Percentiles rank a stretch among this genome's conserved stretches.
These are phyloP conservation scores for Leiothrix lutea DNA, from an alignment of 2,113 vertebrate genomes.

Conservation along the genomic window DNA sequence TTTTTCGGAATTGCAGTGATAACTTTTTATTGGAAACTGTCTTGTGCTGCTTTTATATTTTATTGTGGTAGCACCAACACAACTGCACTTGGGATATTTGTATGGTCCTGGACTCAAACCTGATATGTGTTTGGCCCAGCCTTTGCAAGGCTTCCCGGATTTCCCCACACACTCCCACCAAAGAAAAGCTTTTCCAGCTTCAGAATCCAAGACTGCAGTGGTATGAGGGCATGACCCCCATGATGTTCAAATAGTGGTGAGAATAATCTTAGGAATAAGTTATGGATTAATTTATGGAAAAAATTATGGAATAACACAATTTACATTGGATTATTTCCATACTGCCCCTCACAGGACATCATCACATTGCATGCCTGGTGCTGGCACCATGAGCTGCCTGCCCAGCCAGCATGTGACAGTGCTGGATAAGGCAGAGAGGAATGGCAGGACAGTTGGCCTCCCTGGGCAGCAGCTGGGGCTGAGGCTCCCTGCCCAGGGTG, in stretches of 20 bases:
- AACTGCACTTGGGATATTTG: background rate
- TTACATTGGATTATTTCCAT: background rate
- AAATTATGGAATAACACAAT: background rate
- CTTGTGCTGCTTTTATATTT: background rate
- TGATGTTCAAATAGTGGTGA: background rate
- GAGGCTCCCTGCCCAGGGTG: background rate
- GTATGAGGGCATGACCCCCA: background rate
- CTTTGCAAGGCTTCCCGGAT: background rate
- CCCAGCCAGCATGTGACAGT: background rate
- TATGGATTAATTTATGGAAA: no score
- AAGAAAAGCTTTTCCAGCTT: background rate
- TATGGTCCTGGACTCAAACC: background rate
- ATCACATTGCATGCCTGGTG: background rate
- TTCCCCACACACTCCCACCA: no score
- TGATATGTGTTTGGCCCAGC: background rate
- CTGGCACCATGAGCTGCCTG: fast-evolving
- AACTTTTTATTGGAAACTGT: conserved; percentile 26
- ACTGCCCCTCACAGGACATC: background rate
- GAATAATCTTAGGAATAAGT: background rate
- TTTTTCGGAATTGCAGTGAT: background rate
- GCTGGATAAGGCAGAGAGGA: background rate
- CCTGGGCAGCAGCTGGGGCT: background rate
- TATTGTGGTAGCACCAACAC: background rate
- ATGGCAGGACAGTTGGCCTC: fast-evolving
- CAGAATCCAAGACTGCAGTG: background rate